Base-by-base conservation (phyloP, 2,113 vertebrate species). In the Struthio camelus region DNA sequence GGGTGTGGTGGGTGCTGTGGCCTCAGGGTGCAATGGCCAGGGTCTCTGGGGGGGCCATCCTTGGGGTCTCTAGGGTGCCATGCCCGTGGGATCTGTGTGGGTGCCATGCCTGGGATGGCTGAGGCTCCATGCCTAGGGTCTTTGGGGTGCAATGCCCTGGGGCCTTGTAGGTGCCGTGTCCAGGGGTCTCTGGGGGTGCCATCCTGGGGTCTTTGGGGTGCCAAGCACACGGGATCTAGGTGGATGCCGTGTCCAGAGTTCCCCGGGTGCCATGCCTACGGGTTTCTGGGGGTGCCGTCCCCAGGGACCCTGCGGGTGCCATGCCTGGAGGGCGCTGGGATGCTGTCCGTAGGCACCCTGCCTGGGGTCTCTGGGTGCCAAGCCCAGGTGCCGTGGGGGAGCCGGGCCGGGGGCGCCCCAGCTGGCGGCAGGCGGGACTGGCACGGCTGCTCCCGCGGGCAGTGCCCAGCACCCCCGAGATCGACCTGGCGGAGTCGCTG, bases 381-480 rank as follows among this genome's bases (percentile, higher is more conserved):
- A 10, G 14, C 23, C 59, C 3, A 48, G 42, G 36, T 19, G 30
- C n/a, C 51, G 22, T 0, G 4, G 9, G 42, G 15, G 58, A 58
- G n/a, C n/a, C 4, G 14, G 5, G 65, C 38, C 5, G 75, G 86
- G 80, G 71, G 14, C 13, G 8, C 77, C 53, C 53, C 8, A 54
- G 5, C 46, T 51, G 85, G 73, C 87, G 66, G 72, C 40, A 58
- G 80, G 79, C 38, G 10, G 28, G 54, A 22, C 56, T 93, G 95
- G 65, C 89, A 90, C 1, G 9, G 83, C 88, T 85, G 76, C 78
- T 87, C 93, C 69, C 71, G 6, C 97, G 83, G 76, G 84, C 69
- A 98, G 99, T 99, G 95, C 99, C 99, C 48, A 97, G 99, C 42
- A 98, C 99, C n/a, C 99, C 99, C 0, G 98, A 99, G 97, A 99